phyloP scores from a whole-genome alignment of 2,888 invertebrate species.

The Pelosia muscerda region DNA sequence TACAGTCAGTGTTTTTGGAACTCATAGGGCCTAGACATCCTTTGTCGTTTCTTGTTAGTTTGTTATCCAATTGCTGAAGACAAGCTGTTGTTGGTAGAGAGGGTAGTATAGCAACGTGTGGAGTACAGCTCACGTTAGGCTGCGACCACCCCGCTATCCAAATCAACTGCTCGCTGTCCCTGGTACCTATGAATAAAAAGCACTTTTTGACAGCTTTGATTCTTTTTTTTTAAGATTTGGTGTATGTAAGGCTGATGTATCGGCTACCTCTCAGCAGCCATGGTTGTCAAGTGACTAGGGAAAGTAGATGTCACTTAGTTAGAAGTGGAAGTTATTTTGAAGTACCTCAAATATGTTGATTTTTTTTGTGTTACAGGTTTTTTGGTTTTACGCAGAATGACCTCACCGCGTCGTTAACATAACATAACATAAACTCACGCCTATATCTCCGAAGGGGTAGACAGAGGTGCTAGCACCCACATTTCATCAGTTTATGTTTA shows the following conservation, averaged over 20 bases:
- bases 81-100: slow-evolving; percentile 72
- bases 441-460: no score
- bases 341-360: no score
- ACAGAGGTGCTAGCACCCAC: no score
- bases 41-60: slow-evolving; percentile 55
- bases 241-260: not conserved
- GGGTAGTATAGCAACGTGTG: slow-evolving; percentile 84
- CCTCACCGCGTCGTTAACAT: no score
- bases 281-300: no score
- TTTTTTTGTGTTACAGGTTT: no score
- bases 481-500: no score
- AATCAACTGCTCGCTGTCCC: slow-evolving; percentile 54
- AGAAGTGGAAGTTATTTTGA: no score
- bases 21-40: slow-evolving; percentile 86
- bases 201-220: not conserved
- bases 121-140: slow-evolving; percentile 80
- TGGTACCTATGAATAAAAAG: slow-evolving; percentile 13
- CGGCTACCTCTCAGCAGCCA: no score
- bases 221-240: not conserved
- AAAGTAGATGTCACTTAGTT: no score
- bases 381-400: no score
- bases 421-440: no score
- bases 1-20: slow-evolving; percentile 77
- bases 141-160: slow-evolving; percentile 73
- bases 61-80: slow-evolving; percentile 9